Evolutionary conservation across 2,888 invertebrate genomes (phyloP).

Genomic region (Chalcis sispes): DNA sequence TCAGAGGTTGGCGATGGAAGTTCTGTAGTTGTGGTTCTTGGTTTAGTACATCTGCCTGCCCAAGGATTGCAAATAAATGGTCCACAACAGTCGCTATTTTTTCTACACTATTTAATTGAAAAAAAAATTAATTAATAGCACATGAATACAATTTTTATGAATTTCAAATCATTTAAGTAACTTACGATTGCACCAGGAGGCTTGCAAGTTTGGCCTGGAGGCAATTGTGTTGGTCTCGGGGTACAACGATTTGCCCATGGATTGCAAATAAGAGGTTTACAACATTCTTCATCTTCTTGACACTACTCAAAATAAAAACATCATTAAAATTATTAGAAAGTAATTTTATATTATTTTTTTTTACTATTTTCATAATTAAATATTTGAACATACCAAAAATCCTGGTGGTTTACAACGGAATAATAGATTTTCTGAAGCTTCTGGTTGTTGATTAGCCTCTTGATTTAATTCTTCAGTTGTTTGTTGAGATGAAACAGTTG

Average conservation of each 20-base stretch:
- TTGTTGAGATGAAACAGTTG: not conserved
- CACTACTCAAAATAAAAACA: constrained; percentile 7
- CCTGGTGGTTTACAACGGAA: constrained; percentile 21
- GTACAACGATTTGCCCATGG: constrained; percentile 56
- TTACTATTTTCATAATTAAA: not conserved
- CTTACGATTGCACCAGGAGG: constrained; percentile 30
- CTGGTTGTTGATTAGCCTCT: no score
- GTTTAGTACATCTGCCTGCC: constrained; percentile 55
- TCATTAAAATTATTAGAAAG: not conserved
- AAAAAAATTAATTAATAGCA: not conserved
- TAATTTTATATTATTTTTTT: not conserved
- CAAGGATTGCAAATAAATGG: constrained; percentile 53
- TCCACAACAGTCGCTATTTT: constrained; percentile 46
- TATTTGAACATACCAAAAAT: no score
- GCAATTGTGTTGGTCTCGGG: constrained; percentile 19
- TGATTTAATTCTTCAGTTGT: constrained; percentile 17
- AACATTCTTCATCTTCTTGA: constrained; percentile 40
- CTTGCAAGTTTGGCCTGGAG: constrained; percentile 11
- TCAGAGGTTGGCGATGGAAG: not conserved
- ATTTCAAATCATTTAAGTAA: not conserved
- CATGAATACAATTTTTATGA: not conserved
- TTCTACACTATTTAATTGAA: constrained; percentile 1
- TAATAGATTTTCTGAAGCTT: not conserved
- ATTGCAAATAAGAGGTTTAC: constrained; percentile 50
- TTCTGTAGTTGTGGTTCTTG: not conserved